phyloP scores from a whole-genome alignment of 2,888 invertebrate species.

The Creontiades dilutus region DNA sequence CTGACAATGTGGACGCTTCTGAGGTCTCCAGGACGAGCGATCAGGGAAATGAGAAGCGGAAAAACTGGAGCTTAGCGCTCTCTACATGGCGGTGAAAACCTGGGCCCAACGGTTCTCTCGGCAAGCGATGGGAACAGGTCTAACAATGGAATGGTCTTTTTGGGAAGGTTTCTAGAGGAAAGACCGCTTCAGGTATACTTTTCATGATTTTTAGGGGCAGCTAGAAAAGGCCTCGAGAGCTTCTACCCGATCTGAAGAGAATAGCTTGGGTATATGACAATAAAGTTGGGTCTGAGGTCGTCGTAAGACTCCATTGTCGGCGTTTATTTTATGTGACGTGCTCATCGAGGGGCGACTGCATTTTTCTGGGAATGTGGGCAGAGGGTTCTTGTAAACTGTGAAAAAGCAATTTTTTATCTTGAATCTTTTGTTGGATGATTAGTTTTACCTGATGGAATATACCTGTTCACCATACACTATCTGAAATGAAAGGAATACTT shows the following conservation, averaged over 20 bases:
- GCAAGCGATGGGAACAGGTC: not conserved
- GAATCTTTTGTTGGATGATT: not conserved
- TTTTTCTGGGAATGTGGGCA: not conserved
- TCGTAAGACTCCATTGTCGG: not conserved
- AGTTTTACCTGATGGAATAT: not conserved
- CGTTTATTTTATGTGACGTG: constrained; percentile 2
- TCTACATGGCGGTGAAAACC: constrained; percentile 15
- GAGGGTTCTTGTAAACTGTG: not conserved
- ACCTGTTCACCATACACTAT: not conserved
- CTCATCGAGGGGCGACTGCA: not conserved
- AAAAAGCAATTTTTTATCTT: not conserved
- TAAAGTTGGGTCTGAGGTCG: not conserved
- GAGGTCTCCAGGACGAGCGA: constrained; percentile 12
- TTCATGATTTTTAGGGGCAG: not conserved
- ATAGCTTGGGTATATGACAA: not conserved
- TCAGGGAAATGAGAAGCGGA: constrained; percentile 22
- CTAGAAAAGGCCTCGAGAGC: not conserved
- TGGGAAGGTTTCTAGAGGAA: too few relatives aligned
- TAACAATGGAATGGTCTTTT: not conserved
- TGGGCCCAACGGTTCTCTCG: constrained; percentile 3
- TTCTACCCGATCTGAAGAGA: not conserved
- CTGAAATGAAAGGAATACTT: too few relatives aligned
- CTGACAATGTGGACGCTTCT: constrained; percentile 9
- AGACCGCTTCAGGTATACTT: not conserved
- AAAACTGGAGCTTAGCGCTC: not conserved